Percentiles rank a stretch among this genome's conserved stretches.
Conservation (phyloP, 2,888 invertebrate genomes). For the Thera britannica region DNA sequence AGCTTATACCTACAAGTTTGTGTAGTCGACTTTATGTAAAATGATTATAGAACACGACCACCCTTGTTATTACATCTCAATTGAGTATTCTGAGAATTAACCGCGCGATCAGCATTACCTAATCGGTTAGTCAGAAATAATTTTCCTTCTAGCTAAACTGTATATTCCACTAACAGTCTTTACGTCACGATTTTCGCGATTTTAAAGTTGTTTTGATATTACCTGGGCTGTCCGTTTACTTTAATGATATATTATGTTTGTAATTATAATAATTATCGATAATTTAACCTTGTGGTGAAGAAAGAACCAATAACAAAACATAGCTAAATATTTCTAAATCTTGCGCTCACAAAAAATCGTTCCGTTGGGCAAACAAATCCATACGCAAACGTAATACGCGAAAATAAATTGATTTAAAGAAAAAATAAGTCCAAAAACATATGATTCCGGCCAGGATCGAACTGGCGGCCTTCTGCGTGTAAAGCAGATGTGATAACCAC, state of each 20-base stretch:
- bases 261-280: no score
- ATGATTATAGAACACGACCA: no score
- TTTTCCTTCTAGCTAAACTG: neutral
- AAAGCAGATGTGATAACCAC: slow-evolving; percentile 96
- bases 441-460: slow-evolving; percentile 82
- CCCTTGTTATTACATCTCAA: neutral
- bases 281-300: no score
- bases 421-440: slow-evolving; percentile 51
- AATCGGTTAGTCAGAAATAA: neutral
- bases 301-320: no score
- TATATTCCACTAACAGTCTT: neutral
- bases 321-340: no score
- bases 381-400: no score
- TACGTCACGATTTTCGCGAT: neutral
- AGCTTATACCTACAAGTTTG: no score
- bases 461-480: slow-evolving; percentile 83
- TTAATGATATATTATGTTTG: neutral
- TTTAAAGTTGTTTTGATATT: no score
- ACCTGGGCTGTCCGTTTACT: neutral
- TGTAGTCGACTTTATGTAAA: no score
- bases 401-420: slow-evolving; percentile 17
- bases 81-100: neutral
- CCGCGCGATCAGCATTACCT: neutral
- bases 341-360: no score
- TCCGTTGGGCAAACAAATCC: no score